Base-by-base conservation (phyloP, 2,888 invertebrate species). In the Latheticus oryzae region DNA sequence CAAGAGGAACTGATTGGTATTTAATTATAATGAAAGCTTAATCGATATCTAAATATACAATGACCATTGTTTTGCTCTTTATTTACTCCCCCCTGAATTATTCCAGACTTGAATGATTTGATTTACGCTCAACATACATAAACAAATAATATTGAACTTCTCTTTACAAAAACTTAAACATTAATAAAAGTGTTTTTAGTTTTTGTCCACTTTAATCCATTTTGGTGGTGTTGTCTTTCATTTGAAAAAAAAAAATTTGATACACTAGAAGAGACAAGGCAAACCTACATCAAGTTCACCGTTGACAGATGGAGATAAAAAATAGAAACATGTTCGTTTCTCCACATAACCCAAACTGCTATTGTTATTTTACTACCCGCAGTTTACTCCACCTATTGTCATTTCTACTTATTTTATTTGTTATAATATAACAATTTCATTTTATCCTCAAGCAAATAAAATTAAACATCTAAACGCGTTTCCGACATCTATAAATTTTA, bases 251-350 rank as follows among this genome's bases (percentile, higher is more conserved):
- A 55, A 54, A 55, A 55, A 54, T 37, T 40, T 47, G 38, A 55
- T 54, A 54, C 38, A 47, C 15, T 24, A 37, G 42, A 13, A 16
- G 30, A 28, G 45, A 8, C 40, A 17, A 8, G 38, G 43, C 35
- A 54, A 47, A 58, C 58, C 58, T 47, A 53, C 58, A 53, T 58
- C 58, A 58, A 53, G 45, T 58, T 23, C 38, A 23, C 17, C 52
- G 58, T 28, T 58, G 58, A 52, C 58, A 52, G 58, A 45, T 45
- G 40, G 24, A 30, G 37, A 30, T 52, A 52, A 58, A 58, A 43
- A 47, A 58, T 45, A 58, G 52, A 58, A 58, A 58, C 52, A 58
- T 26, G 52, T 45, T 51, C 43, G 51, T 51, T 35, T 50, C 56
- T 21, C 26, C 37, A 33, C 47, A 47, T 30, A 13, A 33, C 37